phyloP scores from a whole-genome alignment of 2,888 invertebrate genomes.

The Cerastis rubricosa region DNA sequence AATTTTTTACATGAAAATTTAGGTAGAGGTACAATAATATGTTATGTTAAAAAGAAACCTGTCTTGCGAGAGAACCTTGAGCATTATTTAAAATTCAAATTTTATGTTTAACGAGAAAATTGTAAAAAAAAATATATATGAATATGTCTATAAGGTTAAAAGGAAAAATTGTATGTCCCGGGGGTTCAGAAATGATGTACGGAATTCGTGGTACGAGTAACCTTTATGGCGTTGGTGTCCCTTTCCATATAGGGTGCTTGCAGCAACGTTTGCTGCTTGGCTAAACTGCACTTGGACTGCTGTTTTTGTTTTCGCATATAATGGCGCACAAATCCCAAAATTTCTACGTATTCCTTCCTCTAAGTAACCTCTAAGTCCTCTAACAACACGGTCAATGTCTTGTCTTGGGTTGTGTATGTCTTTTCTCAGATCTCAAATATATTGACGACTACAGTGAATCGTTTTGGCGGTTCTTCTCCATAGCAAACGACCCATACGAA shows the following conservation, averaged over 20 bases:
- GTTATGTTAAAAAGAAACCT: neutral
- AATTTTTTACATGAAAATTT: neutral
- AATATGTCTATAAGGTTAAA: no score
- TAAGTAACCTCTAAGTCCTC: neutral
- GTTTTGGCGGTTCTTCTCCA: neutral
- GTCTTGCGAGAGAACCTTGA: slow-evolving; percentile 11
- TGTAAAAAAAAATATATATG: no score
- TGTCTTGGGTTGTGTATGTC: neutral
- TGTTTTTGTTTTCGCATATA: neutral
- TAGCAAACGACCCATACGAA: neutral
- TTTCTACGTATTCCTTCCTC: neutral
- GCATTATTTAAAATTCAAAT: slow-evolving; percentile 10
- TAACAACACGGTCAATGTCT: neutral
- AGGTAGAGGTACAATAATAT: neutral
- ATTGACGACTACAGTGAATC: neutral
- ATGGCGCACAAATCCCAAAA: neutral
- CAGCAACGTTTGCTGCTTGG: neutral
- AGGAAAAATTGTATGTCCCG: no score
- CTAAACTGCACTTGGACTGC: neutral
- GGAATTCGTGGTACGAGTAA: no score
- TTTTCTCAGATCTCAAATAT: neutral
- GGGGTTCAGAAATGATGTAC: no score
- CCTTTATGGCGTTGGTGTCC: no score
- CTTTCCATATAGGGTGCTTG: no score
- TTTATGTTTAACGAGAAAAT: slow-evolving; percentile 9